Percentiles rank a stretch among this genome's conserved stretches.
phyloP scores from a whole-genome alignment of 2,113 vertebrate species.

The Leptodactylus fuscus region DNA sequence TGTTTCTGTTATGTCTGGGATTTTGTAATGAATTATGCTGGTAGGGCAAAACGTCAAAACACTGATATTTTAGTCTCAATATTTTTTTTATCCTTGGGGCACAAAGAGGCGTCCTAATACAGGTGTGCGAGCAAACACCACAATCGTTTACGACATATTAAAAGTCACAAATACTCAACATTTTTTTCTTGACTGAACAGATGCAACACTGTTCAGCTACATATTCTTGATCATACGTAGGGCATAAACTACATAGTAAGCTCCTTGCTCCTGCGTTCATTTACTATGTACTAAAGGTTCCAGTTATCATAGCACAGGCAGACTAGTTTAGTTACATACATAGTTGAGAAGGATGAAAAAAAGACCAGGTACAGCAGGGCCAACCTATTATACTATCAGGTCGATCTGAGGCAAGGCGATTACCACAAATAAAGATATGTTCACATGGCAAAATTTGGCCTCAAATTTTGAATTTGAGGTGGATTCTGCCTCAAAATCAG shows the following conservation, averaged over 20 bases:
- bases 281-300: neutral
- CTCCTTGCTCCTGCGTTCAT: neutral
- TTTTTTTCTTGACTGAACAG: neutral
- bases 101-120: neutral
- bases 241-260: neutral
- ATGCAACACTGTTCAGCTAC: neutral
- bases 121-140: neutral
- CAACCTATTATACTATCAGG: neutral
- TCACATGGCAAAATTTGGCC: too few relatives aligned
- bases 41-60: neutral
- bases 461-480: too few relatives aligned
- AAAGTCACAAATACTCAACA: neutral
- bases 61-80: neutral
- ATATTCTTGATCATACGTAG: neutral
- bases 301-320: neutral
- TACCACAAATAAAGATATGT: too few relatives aligned
- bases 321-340: neutral
- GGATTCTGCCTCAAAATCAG: too few relatives aligned
- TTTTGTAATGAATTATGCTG: neutral
- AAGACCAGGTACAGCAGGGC: neutral
- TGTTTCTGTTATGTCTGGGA: slow-evolving; percentile 6
- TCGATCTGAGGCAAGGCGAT: too few relatives aligned
- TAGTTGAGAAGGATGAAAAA: neutral
- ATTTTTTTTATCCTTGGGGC: slow-evolving; percentile 3
- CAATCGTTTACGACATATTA: neutral